A percentile compares a stretch with the other conserved stretches of the same genome.
These are phyloP conservation scores for Cichlasoma orientale DNA, from an alignment of 2,797 vertebrate genomes.

Conservation along the genomic window DNA sequence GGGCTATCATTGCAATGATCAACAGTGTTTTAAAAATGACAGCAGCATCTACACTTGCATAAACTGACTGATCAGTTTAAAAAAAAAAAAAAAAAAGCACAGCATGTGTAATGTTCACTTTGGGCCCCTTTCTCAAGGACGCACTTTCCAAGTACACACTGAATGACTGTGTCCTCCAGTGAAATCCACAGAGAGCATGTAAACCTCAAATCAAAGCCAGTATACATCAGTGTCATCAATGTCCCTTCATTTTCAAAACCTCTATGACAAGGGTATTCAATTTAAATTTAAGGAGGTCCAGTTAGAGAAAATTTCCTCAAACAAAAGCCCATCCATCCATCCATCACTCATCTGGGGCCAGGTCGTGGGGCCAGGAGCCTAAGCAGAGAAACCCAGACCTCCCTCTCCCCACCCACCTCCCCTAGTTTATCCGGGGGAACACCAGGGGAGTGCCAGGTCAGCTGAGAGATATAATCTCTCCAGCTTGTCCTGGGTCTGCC, in stretches of 20 bases:
- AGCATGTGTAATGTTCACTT: slow-evolving; percentile 5
- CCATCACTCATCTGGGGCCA: too few relatives aligned
- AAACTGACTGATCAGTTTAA: not conserved
- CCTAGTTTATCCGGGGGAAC: too few relatives aligned
- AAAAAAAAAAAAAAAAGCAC: not conserved
- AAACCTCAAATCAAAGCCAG: slow-evolving; percentile 19
- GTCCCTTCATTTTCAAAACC: not conserved
- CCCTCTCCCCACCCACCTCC: too few relatives aligned
- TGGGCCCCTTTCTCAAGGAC: slow-evolving; percentile 30
- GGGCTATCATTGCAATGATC: slow-evolving; percentile 17
- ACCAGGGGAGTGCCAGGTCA: too few relatives aligned
- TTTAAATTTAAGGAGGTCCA: too few relatives aligned
- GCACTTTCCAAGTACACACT: slow-evolving; percentile 9
- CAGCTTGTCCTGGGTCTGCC: too few relatives aligned
- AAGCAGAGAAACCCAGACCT: too few relatives aligned
- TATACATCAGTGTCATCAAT: not conserved
- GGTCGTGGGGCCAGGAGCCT: too few relatives aligned
- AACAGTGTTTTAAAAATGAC: slow-evolving; percentile 3
- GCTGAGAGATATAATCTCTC: too few relatives aligned
- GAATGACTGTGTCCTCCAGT: slow-evolving; percentile 24
- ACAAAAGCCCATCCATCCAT: too few relatives aligned
- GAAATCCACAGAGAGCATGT: slow-evolving; percentile 16
- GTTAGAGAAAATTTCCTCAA: too few relatives aligned
- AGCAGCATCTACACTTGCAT: slow-evolving; percentile 35
- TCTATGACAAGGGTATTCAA: too few relatives aligned